Base-by-base conservation (phyloP, 2,888 invertebrate species). In the Minunthozetes semirufus region DNA sequence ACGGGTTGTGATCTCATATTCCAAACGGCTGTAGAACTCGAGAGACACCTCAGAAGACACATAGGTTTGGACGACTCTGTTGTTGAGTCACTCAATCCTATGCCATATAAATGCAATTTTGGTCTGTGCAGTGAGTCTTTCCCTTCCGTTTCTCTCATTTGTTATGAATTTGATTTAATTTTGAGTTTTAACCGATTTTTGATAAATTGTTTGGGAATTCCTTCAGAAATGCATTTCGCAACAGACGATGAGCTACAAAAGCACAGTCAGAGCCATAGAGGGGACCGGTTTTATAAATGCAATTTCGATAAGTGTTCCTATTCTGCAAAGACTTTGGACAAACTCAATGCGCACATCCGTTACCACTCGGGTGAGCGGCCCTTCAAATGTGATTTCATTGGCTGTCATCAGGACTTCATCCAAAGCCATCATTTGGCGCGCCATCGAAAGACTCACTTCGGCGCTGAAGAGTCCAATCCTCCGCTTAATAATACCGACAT, bases 371-470 rank as follows among this genome's bases (percentile, higher is more conserved):
- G 68, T 4, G 68, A 68, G 42, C 38, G 68, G n/a, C 68, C 68
- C 38, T 68, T 68, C 46, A 68, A 46, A 46, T 68, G 68, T 22
- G 68, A 68, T 42, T 68, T 68, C 68, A 68, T 68, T 68, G 68
- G 68, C n/a, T 68, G 68, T 68, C 68, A 68, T 68, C 42, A 42
- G 25, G 46, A 46, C 33, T 68, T 68, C 33, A 68, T 68, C 22
- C 68, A 68, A 68, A 68, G 68, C 46, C 68, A 68, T 68, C 68
- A 68, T 42, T 68, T 68, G 68, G 68, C 68, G 22, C 15, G 68
- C 42, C 68, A 68, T 68, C 68, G 68, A 11, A 68, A 68, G 46
- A 22, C 68, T 22, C 68, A 68, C n/a, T 68, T 68, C 19, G 68
- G 68, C 1, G 68, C 13, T 6, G 29, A 56, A 33, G 4, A 33